Evolutionary conservation across 23 tunicate genomes (phyloP), one percentile per base, ranked within the genome.

Genomic region (Clavelina lepadiformis): DNA sequence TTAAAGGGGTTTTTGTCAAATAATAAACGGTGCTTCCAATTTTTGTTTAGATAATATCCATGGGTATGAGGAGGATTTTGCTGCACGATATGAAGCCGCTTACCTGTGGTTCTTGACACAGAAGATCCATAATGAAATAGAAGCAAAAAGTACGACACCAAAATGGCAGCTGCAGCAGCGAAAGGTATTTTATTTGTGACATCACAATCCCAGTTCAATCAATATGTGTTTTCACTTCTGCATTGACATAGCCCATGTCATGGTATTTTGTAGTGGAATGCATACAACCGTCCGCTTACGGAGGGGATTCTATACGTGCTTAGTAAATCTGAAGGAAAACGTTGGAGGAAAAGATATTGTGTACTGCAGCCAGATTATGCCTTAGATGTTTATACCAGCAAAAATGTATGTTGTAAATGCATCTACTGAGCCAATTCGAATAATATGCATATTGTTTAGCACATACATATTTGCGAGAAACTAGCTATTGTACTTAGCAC

Each of bases 281-380:
- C 55, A 34, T 83, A 74, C 64, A 75, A 83, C 51, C 31, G 72
- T 35, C 77, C 82, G 27, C 61, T 83, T 38, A 68, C 58, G 34
- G 23, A 71, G 28, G 91, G 91, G 34, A 25, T 35, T 27, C 35
- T 83, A 30, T 61, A 68, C 52, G 69, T 83, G 28, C 57, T 83
- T 0, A 18, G 63, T 7, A 49, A 60, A 3, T 25, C 37, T 18
- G 67, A 41, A 26, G 67, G 71, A 29, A 63, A 60, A 34, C 75
- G 68, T 36, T 83, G 91, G 91, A 68, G 62, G 51, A 51, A 54
- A 29, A n/a, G 74, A 60, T 83, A 59, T 37, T 83, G 91, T 35
- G 77, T 83, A 1, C 51, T 83, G 62, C 82, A 74, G 38, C 44
- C 91, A 25, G 68, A 74, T 38, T 83, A 83, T 37, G 47, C 67